A percentile compares a stretch with the other conserved stretches of the same genome.
These are phyloP conservation scores for Volucella inflata DNA, from an alignment of 2,888 invertebrate species.

Conservation along the genomic window DNA sequence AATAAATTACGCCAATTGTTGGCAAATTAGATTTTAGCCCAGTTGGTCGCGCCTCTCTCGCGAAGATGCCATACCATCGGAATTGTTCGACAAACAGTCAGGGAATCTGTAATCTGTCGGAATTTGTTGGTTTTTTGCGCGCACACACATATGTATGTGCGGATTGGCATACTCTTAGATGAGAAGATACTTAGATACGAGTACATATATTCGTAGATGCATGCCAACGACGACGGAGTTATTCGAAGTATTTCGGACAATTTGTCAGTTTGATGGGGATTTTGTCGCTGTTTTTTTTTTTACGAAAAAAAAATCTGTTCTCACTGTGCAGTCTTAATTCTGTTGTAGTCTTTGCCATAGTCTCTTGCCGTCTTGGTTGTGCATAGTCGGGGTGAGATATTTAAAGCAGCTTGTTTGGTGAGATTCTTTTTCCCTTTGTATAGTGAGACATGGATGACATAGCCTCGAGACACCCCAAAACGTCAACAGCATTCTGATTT, in stretches of 20 bases:
- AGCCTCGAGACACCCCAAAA: slow-evolving; percentile 76
- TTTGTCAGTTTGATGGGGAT: slow-evolving; percentile 82
- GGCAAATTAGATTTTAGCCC: slow-evolving; percentile 56
- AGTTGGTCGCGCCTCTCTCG: slow-evolving; percentile 18
- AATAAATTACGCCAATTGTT: slow-evolving; percentile 73
- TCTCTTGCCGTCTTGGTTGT: neutral
- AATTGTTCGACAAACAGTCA: slow-evolving; percentile 50
- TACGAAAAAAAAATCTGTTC: slow-evolving; percentile 39
- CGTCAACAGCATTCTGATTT: slow-evolving; percentile 83
- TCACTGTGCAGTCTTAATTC: slow-evolving; percentile 20
- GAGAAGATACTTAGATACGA: no score
- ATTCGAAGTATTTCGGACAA: slow-evolving; percentile 82
- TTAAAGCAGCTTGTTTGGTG: slow-evolving; percentile 58
- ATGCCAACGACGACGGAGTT: slow-evolving; percentile 76
- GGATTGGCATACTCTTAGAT: slow-evolving; percentile 51
- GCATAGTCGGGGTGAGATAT: slow-evolving; percentile 51
- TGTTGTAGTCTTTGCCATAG: neutral
- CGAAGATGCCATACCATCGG: slow-evolving; percentile 24
- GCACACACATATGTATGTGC: slow-evolving; percentile 55
- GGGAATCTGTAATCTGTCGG: slow-evolving; percentile 43
- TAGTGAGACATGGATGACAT: slow-evolving; percentile 55
- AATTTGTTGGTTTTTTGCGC: slow-evolving; percentile 54
- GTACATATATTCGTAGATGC: neutral
- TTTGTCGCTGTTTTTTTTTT: slow-evolving; percentile 76
- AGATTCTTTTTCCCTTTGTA: slow-evolving; percentile 39